Evolutionary conservation across 2,888 invertebrate species (phyloP).

Genomic region (Cryptocheilus praepositus): DNA sequence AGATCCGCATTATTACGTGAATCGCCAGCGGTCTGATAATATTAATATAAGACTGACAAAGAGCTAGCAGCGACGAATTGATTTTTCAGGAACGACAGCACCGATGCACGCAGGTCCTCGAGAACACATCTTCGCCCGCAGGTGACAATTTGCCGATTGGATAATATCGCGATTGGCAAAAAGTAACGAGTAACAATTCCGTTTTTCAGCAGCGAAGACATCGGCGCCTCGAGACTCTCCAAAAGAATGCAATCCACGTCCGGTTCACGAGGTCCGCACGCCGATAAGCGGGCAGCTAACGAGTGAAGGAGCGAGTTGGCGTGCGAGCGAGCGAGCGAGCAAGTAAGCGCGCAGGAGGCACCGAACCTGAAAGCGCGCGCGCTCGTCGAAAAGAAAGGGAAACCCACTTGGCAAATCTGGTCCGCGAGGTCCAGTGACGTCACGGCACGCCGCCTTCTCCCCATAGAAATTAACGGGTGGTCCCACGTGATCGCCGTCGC

Average conservation of each 20-base stretch:
- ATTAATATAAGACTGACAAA: no score
- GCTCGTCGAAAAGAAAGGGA: conserved; percentile 49
- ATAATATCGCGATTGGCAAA: no score
- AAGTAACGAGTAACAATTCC: no score
- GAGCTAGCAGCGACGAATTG: no score
- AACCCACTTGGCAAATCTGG: conserved; percentile 51
- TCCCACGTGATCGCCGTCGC: conserved; percentile 50
- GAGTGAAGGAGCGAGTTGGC: no score
- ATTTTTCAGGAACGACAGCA: no score
- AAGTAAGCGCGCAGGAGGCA: conserved; percentile 25
- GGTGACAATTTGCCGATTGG: no score
- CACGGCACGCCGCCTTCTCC: conserved; percentile 49
- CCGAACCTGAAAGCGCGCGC: conserved; percentile 29
- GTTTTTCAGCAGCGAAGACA: not conserved
- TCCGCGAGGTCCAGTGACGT: conserved; percentile 42
- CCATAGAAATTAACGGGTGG: conserved; percentile 54
- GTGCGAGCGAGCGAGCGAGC: no score
- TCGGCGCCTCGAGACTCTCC: conserved; percentile 25
- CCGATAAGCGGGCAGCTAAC: conserved; percentile 28
- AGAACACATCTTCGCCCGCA: no score
- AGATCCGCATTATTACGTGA: no score
- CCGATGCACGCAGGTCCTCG: no score
- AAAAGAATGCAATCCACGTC: conserved; percentile 51
- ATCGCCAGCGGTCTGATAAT: no score
- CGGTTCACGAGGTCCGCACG: conserved; percentile 32